A percentile compares a stretch with the other conserved stretches of the same genome.
Conservation (phyloP, 2,113 vertebrate genomes). For the Chaetodon trifascialis region DNA sequence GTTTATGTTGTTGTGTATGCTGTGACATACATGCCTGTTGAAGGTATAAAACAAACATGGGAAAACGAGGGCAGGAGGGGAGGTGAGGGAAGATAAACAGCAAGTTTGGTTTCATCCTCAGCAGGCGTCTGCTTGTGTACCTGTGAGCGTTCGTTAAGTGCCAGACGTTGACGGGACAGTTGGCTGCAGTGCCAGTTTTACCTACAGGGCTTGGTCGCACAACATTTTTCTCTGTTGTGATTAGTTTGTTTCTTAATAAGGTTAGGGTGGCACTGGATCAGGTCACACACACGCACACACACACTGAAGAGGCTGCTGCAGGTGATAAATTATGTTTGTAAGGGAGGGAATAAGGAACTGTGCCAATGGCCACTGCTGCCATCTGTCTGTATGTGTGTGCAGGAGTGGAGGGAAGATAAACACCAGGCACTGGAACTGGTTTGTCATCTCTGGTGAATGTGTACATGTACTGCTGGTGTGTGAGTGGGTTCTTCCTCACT, state of each 20-base stretch:
- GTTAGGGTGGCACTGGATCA: constrained; percentile 69
- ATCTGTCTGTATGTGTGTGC: constrained; percentile 63
- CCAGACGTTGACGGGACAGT: constrained; percentile 40
- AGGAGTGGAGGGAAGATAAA: constrained; percentile 66
- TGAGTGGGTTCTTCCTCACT: constrained; percentile 16
- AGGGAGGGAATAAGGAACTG: constrained; percentile 50
- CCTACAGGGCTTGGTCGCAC: constrained; percentile 39
- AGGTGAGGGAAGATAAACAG: constrained; percentile 48
- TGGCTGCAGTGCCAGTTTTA: constrained; percentile 40
- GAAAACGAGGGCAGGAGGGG: constrained; percentile 8
- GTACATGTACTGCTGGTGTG: constrained; percentile 38
- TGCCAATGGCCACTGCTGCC: constrained; percentile 66
- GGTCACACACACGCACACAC: constrained; percentile 46
- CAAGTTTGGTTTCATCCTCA: constrained; percentile 42
- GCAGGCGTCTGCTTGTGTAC: constrained; percentile 20
- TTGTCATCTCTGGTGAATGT: constrained; percentile 56
- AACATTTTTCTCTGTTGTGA: constrained; percentile 67
- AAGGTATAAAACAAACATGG: constrained; percentile 35
- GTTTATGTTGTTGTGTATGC: neutral
- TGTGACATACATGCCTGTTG: constrained; percentile 30
- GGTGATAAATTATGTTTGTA: constrained; percentile 80
- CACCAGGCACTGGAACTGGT: constrained; percentile 57
- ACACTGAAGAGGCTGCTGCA: constrained; percentile 61
- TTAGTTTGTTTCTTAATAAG: constrained; percentile 75
- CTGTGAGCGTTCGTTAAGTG: constrained; percentile 32